Conservation (phyloP, 2,113 vertebrate genomes). For the Amphilophus citrinellus region DNA sequence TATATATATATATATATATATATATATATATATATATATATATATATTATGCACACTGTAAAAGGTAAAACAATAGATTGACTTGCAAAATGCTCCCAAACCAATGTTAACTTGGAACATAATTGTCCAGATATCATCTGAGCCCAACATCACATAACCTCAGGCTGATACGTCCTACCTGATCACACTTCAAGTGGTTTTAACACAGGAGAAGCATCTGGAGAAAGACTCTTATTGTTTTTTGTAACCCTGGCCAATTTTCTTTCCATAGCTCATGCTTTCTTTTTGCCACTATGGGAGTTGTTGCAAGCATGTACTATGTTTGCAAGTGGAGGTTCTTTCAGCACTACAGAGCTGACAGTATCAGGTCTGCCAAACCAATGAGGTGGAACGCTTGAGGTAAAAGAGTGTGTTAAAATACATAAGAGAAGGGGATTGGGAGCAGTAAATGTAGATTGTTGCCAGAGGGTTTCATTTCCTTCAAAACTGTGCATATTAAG, state of each 20-base stretch:
- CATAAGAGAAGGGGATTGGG: neutral
- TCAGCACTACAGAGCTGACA: conserved; percentile 4
- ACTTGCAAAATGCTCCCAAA: neutral
- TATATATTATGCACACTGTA: no score
- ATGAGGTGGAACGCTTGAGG: conserved; percentile 17
- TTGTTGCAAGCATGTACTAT: neutral
- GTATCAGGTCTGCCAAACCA: neutral
- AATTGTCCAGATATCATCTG: neutral
- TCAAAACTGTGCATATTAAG: conserved; percentile 9
- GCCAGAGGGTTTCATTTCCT: conserved; percentile 11
- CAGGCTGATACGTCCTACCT: neutral
- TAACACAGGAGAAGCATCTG: neutral
- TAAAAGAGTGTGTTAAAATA: conserved; percentile 36
- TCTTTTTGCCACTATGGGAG: neutral
- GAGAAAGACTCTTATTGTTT: neutral
- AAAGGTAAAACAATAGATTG: no score
- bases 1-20: no score
- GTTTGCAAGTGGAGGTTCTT: neutral
- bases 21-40: no score
- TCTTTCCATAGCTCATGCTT: neutral
- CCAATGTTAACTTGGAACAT: no score
- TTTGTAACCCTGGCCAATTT: neutral
- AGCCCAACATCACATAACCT: neutral
- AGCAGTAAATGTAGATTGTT: conserved; percentile 15
- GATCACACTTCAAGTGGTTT: neutral